Evolutionary conservation across 1,140 invertebrate species (phyloP).

Genomic region (Delia radicum): DNA sequence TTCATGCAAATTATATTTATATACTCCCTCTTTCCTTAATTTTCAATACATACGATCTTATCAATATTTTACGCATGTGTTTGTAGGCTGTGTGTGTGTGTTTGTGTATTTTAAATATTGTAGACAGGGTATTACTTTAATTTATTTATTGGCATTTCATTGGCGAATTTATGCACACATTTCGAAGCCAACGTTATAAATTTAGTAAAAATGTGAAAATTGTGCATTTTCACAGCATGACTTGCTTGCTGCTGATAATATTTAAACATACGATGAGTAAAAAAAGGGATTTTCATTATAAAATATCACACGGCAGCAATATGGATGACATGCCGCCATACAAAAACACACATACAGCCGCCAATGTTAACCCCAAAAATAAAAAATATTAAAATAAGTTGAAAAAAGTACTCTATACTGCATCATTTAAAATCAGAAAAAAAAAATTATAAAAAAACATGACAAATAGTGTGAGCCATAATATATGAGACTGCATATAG

Average conservation of each 20-base stretch:
- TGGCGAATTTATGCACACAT: conserved; percentile 41
- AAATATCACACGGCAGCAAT: conserved; percentile 42
- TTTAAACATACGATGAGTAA: not conserved
- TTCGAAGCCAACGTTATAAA: conserved; percentile 45
- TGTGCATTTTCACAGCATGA: conserved; percentile 36
- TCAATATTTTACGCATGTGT: not conserved
- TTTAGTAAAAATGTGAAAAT: conserved; percentile 53
- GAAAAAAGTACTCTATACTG: not conserved
- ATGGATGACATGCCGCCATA: conserved; percentile 25
- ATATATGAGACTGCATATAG: conserved; percentile 13
- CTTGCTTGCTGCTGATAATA: conserved; percentile 5
- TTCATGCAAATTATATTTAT: conserved; percentile 5
- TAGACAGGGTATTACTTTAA: conserved; percentile 47
- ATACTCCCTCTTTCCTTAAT: not conserved
- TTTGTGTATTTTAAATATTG: conserved; percentile 19
- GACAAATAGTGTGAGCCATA: conserved; percentile 18
- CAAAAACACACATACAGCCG: not conserved
- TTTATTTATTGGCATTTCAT: conserved; percentile 53
- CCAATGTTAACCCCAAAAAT: not conserved
- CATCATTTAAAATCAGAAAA: conserved; percentile 5
- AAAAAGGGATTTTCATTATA: conserved; percentile 46
- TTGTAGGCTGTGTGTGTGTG: not conserved
- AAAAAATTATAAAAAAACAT: conserved; percentile 3
- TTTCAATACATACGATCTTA: not conserved
- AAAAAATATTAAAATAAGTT: conserved; percentile 21